A percentile compares a stretch with the other conserved stretches of the same genome.
Conservation (phyloP, 2,113 vertebrate genomes). For the Diglossa brunneiventris region DNA sequence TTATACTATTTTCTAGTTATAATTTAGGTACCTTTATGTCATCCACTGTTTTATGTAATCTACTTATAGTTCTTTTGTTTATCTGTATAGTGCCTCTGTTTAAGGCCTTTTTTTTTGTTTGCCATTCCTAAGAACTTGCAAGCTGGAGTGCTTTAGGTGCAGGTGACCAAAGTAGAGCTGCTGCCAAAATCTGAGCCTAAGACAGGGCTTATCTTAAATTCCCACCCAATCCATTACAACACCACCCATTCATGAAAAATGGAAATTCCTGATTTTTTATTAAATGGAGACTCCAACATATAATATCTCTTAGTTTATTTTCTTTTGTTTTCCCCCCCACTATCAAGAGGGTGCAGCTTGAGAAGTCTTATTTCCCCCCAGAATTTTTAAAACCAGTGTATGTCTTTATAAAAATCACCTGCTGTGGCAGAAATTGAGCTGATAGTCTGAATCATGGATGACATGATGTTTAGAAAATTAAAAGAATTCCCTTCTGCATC, state of each 20-base stretch:
- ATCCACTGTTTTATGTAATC: not conserved
- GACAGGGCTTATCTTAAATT: not conserved
- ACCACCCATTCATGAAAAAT: not conserved
- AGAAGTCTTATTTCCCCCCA: not conserved
- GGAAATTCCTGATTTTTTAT: not conserved
- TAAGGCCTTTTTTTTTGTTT: not conserved
- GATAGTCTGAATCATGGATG: not conserved
- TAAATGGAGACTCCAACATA: not conserved
- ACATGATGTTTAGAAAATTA: not conserved
- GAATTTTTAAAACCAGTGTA: not conserved
- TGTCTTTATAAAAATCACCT: not conserved
- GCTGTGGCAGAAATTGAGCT: not conserved
- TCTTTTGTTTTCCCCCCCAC: not conserved
- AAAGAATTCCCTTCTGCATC: not conserved
- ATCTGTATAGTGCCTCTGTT: not conserved
- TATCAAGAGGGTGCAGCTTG: not conserved
- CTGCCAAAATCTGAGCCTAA: not conserved
- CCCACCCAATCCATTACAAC: rapidly evolving
- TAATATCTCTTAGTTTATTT: not conserved
- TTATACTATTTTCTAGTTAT: not conserved
- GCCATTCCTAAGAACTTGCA: not conserved
- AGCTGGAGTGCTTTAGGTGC: not conserved
- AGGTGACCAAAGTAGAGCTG: not conserved
- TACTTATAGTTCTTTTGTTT: not conserved
- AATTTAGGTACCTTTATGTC: not conserved